Evolutionary conservation across 2,888 invertebrate species (phyloP).

Genomic region (Vannuccia rotundouncinata): DNA sequence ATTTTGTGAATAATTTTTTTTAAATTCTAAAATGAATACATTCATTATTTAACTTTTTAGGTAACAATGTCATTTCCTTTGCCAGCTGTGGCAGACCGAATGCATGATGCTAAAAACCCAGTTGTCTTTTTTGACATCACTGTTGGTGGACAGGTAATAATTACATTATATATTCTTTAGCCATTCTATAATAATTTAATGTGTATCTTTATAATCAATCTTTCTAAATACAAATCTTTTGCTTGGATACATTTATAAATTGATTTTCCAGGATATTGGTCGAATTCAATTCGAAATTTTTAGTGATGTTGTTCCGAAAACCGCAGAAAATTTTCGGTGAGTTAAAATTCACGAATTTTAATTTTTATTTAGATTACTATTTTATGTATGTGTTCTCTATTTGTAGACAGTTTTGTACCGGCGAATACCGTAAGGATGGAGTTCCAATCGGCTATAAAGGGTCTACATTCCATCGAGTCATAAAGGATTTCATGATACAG

Average conservation of each 20-base stretch:
- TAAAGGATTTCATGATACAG: constrained; percentile 99
- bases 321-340: constrained; percentile 80
- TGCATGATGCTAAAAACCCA: constrained; percentile 75
- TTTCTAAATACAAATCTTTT: constrained; percentile 4
- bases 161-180: too few species aligned
- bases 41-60: neutral
- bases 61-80: constrained; percentile 33
- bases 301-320: constrained; percentile 89
- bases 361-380: neutral
- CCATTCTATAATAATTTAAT: neutral
- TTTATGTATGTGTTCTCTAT: neutral
- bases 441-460: constrained; percentile 94
- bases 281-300: constrained; percentile 95
- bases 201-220: neutral
- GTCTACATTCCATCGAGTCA: constrained; percentile 90
- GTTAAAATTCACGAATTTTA: neutral
- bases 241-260: neutral
- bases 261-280: constrained; percentile 72
- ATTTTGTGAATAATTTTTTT: too few species aligned
- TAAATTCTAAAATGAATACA: neutral
- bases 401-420: constrained; percentile 87
- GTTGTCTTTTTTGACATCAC: constrained; percentile 96
- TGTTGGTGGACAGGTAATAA: constrained; percentile 76
- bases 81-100: constrained; percentile 38
- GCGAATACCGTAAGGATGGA: constrained; percentile 88